phyloP scores from a whole-genome alignment of 2,797 vertebrate species.

The Gallirallus australis region DNA sequence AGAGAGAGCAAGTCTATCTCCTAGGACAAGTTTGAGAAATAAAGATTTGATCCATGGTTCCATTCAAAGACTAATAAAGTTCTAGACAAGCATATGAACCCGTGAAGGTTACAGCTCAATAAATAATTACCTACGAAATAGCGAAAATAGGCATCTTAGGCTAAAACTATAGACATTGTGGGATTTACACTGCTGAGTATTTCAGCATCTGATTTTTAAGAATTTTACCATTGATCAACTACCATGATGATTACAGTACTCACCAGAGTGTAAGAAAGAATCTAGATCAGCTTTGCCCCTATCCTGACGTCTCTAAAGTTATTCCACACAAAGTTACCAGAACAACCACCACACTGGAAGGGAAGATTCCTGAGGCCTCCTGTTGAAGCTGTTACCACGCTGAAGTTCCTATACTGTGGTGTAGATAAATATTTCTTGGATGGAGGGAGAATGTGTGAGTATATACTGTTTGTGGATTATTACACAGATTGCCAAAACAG shows the following conservation, averaged over 20 bases:
- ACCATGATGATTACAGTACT: background rate
- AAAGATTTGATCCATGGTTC: background rate
- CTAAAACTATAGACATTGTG: background rate
- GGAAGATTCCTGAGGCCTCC: accelerated
- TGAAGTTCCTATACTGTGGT: background rate
- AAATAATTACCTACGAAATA: background rate
- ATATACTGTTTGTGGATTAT: background rate
- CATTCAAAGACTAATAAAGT: background rate
- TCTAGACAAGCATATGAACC: background rate
- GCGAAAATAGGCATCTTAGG: background rate
- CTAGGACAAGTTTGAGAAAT: background rate
- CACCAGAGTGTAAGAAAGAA: background rate
- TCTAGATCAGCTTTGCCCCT: background rate
- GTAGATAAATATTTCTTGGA: background rate
- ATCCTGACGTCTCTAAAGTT: too few relatives aligned
- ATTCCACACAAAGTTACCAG: background rate
- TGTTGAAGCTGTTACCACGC: background rate
- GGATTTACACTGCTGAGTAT: background rate
- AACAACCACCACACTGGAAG: background rate
- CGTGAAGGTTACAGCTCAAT: background rate
- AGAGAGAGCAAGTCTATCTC: background rate
- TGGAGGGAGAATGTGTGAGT: background rate
- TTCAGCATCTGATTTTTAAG: background rate
- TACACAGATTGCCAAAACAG: background rate
- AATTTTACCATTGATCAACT: background rate